Evolutionary conservation across 2,888 invertebrate species (phyloP), one percentile per base, ranked within the genome.

Genomic region (Monopis laevigella): DNA sequence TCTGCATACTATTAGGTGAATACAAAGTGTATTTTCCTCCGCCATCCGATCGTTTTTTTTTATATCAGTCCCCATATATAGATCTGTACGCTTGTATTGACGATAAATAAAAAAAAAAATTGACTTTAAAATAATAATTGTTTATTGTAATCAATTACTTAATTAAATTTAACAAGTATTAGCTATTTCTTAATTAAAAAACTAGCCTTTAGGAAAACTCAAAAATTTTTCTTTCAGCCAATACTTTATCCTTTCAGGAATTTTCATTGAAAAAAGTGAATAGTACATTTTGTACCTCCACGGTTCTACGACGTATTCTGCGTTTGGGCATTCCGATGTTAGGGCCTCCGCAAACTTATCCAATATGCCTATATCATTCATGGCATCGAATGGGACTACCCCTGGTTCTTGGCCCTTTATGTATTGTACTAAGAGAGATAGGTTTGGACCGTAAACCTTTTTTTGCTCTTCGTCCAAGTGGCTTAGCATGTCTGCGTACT

Each of bases 221-320:
- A 89, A 70, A 59, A 92, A 92, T 53, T 69, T 82, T 40, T 82
- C 69, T 8, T 88, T 74, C 29, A 92, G 55, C 77, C 82, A 84
- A 53, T 86, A 84, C 21, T 86, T 73, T 7, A 86, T 34, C 1
- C 52, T 54, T 30, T 80, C 75, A 0, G 91, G 88, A 24, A 77
- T 50, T 6, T 84, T 80, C 12, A 86, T 62, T 51, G 72, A 82
- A 50, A 91, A 86, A 14, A 91, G 59, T 40, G 68, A 70, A 51
- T 90, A 87, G 62, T 89, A 92, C 41, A 88, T 56, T 52, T 59
- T 68, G 54, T 82, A 90, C 57, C 88, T 77, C 77, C 84, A 85
- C 0, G 88, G 84, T 53, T 90, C 89, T 48, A 85, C 85, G 69
- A 86, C 86, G 54, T 92, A 92, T 5, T 84, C 46, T 2, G 82